Conservation (phyloP, 2,113 vertebrate genomes). For the Rhegmatorhina hoffmannsi region DNA sequence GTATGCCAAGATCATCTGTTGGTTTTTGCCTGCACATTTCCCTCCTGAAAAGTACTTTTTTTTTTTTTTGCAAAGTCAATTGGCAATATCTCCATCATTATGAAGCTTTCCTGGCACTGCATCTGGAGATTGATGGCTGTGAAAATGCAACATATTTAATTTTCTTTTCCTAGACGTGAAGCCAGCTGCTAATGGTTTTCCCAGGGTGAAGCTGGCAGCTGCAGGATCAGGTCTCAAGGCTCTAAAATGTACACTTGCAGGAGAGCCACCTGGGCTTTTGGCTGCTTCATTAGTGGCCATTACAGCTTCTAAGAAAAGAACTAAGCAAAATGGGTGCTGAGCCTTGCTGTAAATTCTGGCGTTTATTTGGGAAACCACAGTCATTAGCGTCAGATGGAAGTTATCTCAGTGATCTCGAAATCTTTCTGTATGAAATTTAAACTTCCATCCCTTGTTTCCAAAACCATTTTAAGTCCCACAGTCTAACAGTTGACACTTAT, state of each 20-base stretch:
- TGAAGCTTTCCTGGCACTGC: constrained; percentile 39
- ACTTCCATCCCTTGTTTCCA: background rate
- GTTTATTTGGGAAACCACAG: background rate
- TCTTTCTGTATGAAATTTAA: background rate
- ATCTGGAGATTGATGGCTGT: constrained; percentile 54
- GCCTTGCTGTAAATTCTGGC: background rate
- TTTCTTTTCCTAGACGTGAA: constrained; percentile 15
- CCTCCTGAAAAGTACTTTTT: background rate
- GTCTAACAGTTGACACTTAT: background rate
- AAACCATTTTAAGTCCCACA: background rate
- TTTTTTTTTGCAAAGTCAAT: background rate
- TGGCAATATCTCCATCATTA: constrained; percentile 34
- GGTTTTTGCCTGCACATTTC: background rate
- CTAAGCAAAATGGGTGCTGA: background rate
- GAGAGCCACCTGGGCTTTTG: constrained; percentile 38
- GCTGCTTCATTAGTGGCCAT: background rate
- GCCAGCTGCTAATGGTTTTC: constrained; percentile 59
- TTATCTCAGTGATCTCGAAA: background rate
- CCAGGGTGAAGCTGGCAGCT: constrained; percentile 47
- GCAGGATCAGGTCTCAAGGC: constrained; percentile 30
- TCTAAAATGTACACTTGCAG: background rate
- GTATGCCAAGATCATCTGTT: background rate
- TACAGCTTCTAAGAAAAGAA: background rate
- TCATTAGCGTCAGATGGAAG: background rate
- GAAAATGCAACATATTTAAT: constrained; percentile 56